Conservation (phyloP, 2,888 invertebrate species). For the Nezara viridula region DNA sequence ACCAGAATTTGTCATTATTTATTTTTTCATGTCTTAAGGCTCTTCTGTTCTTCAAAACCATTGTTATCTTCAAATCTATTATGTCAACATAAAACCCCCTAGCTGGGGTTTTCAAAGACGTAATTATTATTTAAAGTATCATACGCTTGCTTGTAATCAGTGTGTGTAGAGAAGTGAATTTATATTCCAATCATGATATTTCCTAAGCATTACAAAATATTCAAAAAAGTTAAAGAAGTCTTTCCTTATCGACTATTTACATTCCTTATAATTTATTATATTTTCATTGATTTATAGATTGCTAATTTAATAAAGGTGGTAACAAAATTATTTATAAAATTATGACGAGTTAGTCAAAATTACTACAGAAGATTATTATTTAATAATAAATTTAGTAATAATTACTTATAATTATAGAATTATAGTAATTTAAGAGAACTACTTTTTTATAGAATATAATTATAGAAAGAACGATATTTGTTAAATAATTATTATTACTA, state of each 20-base stretch:
- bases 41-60: too few species aligned
- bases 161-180: too few species aligned
- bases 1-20: too few species aligned
- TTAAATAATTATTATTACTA: neutral
- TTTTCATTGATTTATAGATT: neutral
- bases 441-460: too few species aligned
- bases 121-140: neutral
- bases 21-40: too few species aligned
- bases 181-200: neutral
- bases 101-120: neutral
- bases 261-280: neutral
- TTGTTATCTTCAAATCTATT: too few species aligned
- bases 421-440: neutral
- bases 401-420: neutral
- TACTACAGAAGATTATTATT: neutral
- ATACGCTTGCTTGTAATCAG: too few species aligned
- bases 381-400: neutral
- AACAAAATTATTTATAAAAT: neutral
- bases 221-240: too few species aligned
- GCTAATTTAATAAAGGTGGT: neutral
- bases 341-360: neutral
- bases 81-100: neutral
- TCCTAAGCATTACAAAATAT: neutral
- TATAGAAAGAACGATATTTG: neutral
- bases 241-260: neutral